These are phyloP conservation scores for Tragelaphus strepsiceros DNA, from an alignment of 2,113 vertebrate genomes.

Conservation along the genomic window DNA sequence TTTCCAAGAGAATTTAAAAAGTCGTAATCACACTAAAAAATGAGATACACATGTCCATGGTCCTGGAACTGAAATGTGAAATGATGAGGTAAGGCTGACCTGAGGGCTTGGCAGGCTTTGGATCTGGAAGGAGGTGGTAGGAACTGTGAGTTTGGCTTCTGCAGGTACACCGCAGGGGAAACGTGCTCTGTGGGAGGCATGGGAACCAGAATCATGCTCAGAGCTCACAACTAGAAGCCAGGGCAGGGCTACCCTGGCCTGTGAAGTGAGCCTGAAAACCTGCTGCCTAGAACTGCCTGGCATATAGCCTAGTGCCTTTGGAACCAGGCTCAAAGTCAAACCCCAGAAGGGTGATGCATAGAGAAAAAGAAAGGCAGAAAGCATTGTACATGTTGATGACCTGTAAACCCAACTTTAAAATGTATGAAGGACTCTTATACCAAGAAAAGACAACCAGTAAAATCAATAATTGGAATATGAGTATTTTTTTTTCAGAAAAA, in stretches of 20 bases:
- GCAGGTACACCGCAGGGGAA: neutral
- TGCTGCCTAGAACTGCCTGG: too few species aligned
- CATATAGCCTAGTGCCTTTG: neutral
- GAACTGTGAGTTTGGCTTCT: neutral
- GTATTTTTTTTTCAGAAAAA: neutral
- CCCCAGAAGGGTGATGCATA: too few species aligned
- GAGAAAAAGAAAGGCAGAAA: neutral
- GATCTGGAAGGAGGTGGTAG: too few species aligned
- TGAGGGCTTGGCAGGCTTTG: neutral
- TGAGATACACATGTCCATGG: neutral
- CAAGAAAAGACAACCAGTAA: neutral
- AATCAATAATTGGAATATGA: neutral
- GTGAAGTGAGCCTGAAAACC: neutral
- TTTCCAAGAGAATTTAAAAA: neutral
- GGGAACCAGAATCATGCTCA: neutral
- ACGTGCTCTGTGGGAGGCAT: rapidly evolving
- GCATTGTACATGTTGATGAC: too few species aligned
- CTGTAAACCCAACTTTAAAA: neutral
- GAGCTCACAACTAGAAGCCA: neutral
- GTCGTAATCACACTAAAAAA: neutral
- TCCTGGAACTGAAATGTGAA: neutral
- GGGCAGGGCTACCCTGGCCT: neutral
- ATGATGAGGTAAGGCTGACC: neutral
- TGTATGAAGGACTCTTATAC: neutral
- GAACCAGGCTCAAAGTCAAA: too few species aligned